Evolutionary conservation across 2,888 invertebrate genomes (phyloP).

Genomic region (Agrenia bidenticulata): DNA sequence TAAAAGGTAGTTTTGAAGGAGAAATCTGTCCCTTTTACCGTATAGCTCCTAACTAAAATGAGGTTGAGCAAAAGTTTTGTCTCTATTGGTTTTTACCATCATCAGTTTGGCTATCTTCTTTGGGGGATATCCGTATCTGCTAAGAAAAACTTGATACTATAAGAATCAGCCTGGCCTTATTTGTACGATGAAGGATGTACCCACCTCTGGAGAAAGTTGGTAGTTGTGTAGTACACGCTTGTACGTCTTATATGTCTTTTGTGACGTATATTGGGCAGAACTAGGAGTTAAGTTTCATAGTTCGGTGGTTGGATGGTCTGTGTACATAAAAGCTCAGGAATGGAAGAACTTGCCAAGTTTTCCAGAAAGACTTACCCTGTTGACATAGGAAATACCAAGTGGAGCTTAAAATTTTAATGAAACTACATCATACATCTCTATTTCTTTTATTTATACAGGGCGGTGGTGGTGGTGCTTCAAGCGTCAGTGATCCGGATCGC

Average conservation of each 20-base stretch:
- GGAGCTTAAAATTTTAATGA: slow-evolving; percentile 26
- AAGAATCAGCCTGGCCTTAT: too few species aligned
- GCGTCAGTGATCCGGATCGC: too few species aligned
- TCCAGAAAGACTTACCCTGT: slow-evolving; percentile 10
- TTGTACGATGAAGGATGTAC: too few species aligned
- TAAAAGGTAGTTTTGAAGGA: slow-evolving; percentile 41
- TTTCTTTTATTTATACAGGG: slow-evolving; percentile 7
- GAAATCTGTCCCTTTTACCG: slow-evolving; percentile 41
- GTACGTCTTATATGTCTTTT: neutral
- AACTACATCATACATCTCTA: slow-evolving; percentile 1
- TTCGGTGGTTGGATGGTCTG: neutral
- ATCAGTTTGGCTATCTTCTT: slow-evolving; percentile 9
- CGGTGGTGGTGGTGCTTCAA: neutral
- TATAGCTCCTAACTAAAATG: neutral
- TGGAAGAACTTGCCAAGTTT: neutral
- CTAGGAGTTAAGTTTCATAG: slow-evolving; percentile 2
- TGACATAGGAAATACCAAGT: slow-evolving; percentile 15
- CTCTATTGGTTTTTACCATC: neutral
- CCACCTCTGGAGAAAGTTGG: too few species aligned
- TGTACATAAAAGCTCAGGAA: slow-evolving; percentile 20
- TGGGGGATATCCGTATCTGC: neutral
- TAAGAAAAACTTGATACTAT: too few species aligned
- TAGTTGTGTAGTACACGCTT: too few species aligned
- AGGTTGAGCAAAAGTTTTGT: neutral
- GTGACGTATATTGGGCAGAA: neutral